phyloP scores from a whole-genome alignment of 92 coral and sea anemone species.

The Galaxea fascicularis region DNA sequence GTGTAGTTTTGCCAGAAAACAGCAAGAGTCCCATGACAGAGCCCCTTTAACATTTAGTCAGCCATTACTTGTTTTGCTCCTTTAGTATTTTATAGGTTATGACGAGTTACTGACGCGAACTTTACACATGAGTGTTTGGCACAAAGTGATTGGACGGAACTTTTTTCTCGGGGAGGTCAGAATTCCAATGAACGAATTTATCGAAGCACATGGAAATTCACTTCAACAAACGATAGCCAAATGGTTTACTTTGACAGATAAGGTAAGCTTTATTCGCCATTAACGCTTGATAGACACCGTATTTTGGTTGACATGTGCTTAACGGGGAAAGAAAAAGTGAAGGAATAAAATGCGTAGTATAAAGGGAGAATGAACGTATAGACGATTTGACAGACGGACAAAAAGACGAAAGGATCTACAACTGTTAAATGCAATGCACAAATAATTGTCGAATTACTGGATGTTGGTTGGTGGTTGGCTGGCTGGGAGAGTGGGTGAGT shows the following conservation, averaged over 20 bases:
- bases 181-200: conserved; percentile 68
- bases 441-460: too few species aligned
- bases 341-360: not conserved
- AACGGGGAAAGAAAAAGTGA: not conserved
- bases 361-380: not conserved
- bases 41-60: too few species aligned
- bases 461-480: too few species aligned
- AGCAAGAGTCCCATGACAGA: too few species aligned
- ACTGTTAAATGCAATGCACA: too few species aligned
- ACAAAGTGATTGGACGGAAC: conserved; percentile 72
- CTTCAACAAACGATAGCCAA: conserved; percentile 56
- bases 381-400: not conserved
- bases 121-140: conserved; percentile 75
- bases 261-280: conserved; percentile 30
- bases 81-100: conserved; percentile 74
- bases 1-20: too few species aligned
- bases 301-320: too few species aligned
- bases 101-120: conserved; percentile 83
- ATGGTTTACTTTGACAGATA: conserved; percentile 72
- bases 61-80: not conserved
- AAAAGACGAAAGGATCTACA: not conserved
- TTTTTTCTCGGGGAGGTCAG: conserved; percentile 81
- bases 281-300: too few species aligned
- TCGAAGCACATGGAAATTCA: conserved; percentile 63
- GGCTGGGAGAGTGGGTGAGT: too few species aligned